Base-by-base conservation (phyloP, 2,113 vertebrate genomes). In the Antechinus flavipes region DNA sequence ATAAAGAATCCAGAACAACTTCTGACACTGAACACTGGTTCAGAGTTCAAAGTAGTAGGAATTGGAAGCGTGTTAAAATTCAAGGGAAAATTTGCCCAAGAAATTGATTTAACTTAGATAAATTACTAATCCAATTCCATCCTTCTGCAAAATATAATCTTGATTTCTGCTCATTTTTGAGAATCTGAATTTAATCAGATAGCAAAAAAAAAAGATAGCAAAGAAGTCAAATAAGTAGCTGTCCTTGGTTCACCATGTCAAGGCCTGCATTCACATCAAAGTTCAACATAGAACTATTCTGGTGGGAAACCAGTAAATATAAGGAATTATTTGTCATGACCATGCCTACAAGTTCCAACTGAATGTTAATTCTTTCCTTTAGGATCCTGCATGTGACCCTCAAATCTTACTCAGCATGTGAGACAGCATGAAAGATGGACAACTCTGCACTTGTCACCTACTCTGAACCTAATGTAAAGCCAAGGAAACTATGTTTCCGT, bases 331-430 rank as follows among this genome's bases (percentile, higher is more conserved):
- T 26, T 24, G n/a, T 49, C 55, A 7, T 14, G 49, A 11, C 0
- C 19, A 19, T 11, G 3, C 8, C 26, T 7, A 5, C n/a, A 25
- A 76, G 90, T 16, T 2, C 22, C 4, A 16, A 84, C 61, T 97
- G 26, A 94, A 2, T 5, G 2, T 1, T 0, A 1, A 24, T 92
- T 24, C 11, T 97, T 94, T 56, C 94, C 24, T 56, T 50, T 92
- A 98, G 95, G 93, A 91, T 23, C 10, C 2, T 9, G 25, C 92
- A 55, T 54, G 22, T 25, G 91, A 94, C 25, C 91, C 97, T 26
- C 95, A 58, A 30, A 92, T 91, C 92, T 95, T 94, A 10, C 53
- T 93, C 55, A 93, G 89, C 35, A 50, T 90, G n/a, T 95, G 96
- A 97, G 93, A 54, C 4, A 84, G 90, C 7, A 14, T 46, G 55